phyloP scores from a whole-genome alignment of 2,888 invertebrate species.

The Priocnemis perturbator region DNA sequence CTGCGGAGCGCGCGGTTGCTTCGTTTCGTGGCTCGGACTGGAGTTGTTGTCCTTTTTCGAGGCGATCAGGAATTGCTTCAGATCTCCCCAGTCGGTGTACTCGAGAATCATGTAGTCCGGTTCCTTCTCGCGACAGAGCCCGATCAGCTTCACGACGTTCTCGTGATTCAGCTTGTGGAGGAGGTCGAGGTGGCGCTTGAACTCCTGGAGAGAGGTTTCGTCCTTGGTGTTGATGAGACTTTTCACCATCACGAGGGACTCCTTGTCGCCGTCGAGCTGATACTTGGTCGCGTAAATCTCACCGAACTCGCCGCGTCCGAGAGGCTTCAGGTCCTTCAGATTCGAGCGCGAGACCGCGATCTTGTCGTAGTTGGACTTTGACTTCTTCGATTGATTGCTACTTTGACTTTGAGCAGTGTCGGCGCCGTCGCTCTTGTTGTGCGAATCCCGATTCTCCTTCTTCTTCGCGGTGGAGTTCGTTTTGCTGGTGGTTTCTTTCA shows the following conservation, averaged over 20 bases:
- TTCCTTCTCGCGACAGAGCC: conserved; percentile 88
- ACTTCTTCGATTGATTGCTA: conserved; percentile 79
- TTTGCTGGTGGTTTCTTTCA: conserved; percentile 74
- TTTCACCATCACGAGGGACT: conserved; percentile 83
- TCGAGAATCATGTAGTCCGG: conserved; percentile 93
- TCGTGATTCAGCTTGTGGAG: conserved; percentile 89
- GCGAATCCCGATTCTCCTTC: conserved; percentile 77
- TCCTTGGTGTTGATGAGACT: conserved; percentile 86
- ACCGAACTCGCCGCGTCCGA: conserved; percentile 93
- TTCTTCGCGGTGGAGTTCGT: conserved; percentile 59
- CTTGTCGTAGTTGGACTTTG: conserved; percentile 85
- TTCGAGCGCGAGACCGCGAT: conserved; percentile 84
- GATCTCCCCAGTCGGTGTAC: conserved; percentile 96
- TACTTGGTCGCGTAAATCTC: conserved; percentile 90
- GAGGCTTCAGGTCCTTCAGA: conserved; percentile 80
- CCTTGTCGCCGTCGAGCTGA: conserved; percentile 74
- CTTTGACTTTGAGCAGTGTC: conserved; percentile 80
- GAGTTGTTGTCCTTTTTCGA: conserved; percentile 61
- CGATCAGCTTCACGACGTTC: conserved; percentile 86
- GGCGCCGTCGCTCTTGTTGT: conserved; percentile 82
- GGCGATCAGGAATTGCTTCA: conserved; percentile 91
- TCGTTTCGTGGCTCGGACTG: conserved; percentile 64
- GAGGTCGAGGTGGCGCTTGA: conserved; percentile 92
- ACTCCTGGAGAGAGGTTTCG: conserved; percentile 87
- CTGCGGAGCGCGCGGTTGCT: conserved; percentile 77